Evolutionary conservation across 53 echinoderm and acorn worm species (phyloP), one percentile per base, ranked within the genome.

Genomic region (Pentamera pediparva): DNA sequence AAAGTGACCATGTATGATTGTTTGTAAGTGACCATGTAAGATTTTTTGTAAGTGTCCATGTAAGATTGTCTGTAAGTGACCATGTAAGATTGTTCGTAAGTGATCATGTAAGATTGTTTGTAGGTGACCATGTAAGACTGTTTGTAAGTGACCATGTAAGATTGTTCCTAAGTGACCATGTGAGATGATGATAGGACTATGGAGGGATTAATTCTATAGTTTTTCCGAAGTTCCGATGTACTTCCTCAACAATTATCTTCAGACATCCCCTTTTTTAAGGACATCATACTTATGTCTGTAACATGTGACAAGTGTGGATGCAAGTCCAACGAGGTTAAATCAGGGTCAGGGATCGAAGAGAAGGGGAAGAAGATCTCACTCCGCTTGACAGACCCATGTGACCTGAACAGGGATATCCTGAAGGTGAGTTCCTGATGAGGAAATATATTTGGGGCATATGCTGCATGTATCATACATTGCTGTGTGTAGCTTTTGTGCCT

Each of bases 251-350:
- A 11, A 9, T 30, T 13, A 0, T 54, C 19, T 25, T 5, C 37
- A 93, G 95, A 82, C 67, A 95, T 95, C 52, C 95, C 95, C 1
- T 78, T 92, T 60, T 95, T 95, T 71, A 95, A 95, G 53, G 95
- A 95, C 28, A 86, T 91, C 1, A 82, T 95, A 30, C 75, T 95
- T 4, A 95, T 95, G 91, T 82, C 95, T 5, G 25, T 71, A 30
- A 51, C 61, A 24, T 95, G 95, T 37, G 91, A 91, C 17, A 29
- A 84, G 20, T 95, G 95, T 51, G 83, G 83, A n/a, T 45, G 50
- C 47, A 87, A 79, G 43, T 37, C 91, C 56, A 76, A 55, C 3
- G 95, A 95, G 75, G 84, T 95, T 35, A 95, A 95, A 55, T 75
- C 95, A 2, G 95, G 95, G 22, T 78, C 82, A 0, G 95, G 95